Percentiles rank a stretch among this genome's conserved stretches.
These are phyloP conservation scores for Rhynchotus rufescens DNA, from an alignment of 2,797 vertebrate species.

Conservation along the genomic window DNA sequence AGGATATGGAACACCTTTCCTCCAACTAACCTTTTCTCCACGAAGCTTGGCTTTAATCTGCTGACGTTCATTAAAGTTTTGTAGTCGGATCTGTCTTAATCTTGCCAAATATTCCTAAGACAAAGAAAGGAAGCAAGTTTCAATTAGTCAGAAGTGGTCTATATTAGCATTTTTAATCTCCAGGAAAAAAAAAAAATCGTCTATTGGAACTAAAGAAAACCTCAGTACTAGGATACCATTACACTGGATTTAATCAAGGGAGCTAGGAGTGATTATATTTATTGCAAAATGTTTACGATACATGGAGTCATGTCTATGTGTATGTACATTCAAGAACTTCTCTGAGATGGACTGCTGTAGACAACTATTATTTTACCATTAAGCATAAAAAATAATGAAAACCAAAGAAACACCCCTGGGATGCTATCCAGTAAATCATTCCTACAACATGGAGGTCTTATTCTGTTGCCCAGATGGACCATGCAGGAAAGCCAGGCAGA, in stretches of 20 bases:
- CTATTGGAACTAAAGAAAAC: not conserved
- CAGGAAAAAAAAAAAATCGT: not conserved
- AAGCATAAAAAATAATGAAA: not conserved
- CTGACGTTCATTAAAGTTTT: constrained; percentile 98
- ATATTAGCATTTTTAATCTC: not conserved
- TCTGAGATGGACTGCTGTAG: not conserved
- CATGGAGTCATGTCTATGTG: not conserved
- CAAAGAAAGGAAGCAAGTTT: constrained; percentile 1
- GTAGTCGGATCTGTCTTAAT: constrained; percentile 93
- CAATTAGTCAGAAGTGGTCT: not conserved
- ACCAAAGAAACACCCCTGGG: not conserved
- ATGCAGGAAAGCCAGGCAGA: constrained; percentile 74
- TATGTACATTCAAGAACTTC: not conserved
- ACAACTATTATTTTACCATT: constrained; percentile 49
- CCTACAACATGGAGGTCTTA: constrained; percentile 27
- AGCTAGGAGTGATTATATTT: not conserved
- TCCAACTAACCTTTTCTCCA: constrained; percentile 91
- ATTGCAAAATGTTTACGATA: not conserved
- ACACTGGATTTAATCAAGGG: not conserved
- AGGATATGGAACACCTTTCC: not conserved
- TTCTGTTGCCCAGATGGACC: constrained; percentile 68
- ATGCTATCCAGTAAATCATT: constrained; percentile 45
- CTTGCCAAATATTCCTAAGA: constrained; percentile 93
- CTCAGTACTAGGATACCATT: not conserved
- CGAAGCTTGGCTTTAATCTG: constrained; percentile 96